Base-by-base conservation (phyloP, 2,888 invertebrate species). In the Lepidocyrtinus sp. region DNA sequence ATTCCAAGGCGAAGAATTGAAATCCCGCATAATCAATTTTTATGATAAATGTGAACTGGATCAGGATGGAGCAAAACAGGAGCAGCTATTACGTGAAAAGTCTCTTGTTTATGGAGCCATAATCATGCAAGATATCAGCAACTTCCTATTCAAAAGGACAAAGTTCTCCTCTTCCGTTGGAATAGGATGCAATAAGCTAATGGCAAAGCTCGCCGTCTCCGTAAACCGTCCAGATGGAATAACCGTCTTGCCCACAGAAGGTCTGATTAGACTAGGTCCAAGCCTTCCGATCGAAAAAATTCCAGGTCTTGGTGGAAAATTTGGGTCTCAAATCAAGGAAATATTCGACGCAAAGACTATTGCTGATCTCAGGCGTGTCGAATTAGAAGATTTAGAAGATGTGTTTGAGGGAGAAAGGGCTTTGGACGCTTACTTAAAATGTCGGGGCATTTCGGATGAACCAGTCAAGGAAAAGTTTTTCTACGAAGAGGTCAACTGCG, bases 191-290 rank as follows among this genome's bases (percentile, higher is more conserved):
- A 79, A 79, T 19, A 79, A 79, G 22, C 55, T 79, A 0, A n/a
- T 79, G 59, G 74, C 79, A 0, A 79, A 79, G 24, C 15, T 79
- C 21, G 79, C 69, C 0, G 59, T 61, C 12, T 17, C 25, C 2
- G 9, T 79, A 1, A 67, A 79, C n/a, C 74, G 74, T 12, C 79
- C 79, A 0, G 67, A 63, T 22, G 79, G 74, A 12, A 79, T 79
- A 7, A 79, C 79, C 2, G 63, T 76, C 1, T 50, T 74, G 1
- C 70, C 68, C 0, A 24, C 26, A 17, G 45, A 46, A 17, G 74
- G 59, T 24, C 36, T 79, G 15, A 1, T 50, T 2, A 21, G 74
- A 0, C 7, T 79, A 12, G 63, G 63, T 1, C 17, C 69, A 0
- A 19, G 64, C 0, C 68, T 74, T 1, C 15, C 0, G 1, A 68